Conservation (phyloP, 2,113 vertebrate species). For the Tringa solitaria region DNA sequence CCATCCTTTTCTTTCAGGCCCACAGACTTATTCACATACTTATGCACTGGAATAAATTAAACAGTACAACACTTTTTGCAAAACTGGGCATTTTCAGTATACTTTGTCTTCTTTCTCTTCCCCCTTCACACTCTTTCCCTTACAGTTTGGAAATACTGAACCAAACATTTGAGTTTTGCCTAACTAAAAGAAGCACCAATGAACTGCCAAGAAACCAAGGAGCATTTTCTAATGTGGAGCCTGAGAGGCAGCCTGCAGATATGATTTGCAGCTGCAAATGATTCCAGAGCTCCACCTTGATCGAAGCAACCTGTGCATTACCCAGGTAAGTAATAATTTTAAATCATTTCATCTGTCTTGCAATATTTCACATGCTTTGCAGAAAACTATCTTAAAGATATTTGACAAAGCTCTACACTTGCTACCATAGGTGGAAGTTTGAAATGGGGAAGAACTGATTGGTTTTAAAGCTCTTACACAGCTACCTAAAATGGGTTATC, state of each 20-base stretch:
- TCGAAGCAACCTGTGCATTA: not conserved
- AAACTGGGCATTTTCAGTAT: not conserved
- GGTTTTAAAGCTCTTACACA: not conserved
- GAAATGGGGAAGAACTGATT: not conserved
- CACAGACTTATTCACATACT: not conserved
- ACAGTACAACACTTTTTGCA: rapidly evolving
- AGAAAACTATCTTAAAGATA: not conserved
- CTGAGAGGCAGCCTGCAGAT: not conserved
- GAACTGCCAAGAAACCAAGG: not conserved
- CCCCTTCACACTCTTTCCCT: not conserved
- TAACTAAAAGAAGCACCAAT: not conserved
- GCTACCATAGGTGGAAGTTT: not conserved
- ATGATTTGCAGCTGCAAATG: not conserved
- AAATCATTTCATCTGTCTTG: not conserved
- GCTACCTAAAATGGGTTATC: not conserved
- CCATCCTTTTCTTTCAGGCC: not conserved
- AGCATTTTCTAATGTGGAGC: not conserved
- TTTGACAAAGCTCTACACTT: not conserved
- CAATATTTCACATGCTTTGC: not conserved
- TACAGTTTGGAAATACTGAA: not conserved
- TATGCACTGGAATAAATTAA: not conserved
- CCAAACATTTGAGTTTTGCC: not conserved
- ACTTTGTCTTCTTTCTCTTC: not conserved
- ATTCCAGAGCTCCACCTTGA: not conserved
- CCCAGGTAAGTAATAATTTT: not conserved